Evolutionary conservation across 2,797 vertebrate genomes (phyloP).

Genomic region (Choloepus didactylus): DNA sequence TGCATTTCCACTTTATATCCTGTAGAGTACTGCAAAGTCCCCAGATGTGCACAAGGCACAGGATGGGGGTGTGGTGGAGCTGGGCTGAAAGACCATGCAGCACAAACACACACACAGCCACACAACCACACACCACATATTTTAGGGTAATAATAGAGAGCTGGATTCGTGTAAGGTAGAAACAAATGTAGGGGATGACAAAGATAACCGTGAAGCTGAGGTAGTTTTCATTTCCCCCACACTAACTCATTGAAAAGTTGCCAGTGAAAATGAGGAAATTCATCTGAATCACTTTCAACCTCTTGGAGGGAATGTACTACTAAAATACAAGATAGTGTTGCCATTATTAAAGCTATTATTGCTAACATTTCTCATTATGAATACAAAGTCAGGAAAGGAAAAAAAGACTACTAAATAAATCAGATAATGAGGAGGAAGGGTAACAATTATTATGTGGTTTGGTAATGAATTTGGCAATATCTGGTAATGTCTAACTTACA

Average conservation of each 20-base stretch:
- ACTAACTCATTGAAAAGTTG: slow-evolving; percentile 50
- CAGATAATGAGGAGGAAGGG: slow-evolving; percentile 32
- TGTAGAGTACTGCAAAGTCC: slow-evolving; percentile 42
- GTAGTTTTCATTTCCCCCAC: slow-evolving; percentile 22
- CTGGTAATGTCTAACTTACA: slow-evolving; percentile 50
- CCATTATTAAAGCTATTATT: slow-evolving; percentile 70
- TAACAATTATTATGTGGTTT: slow-evolving; percentile 54
- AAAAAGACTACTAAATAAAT: slow-evolving; percentile 17
- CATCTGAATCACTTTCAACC: slow-evolving; percentile 72
- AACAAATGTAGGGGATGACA: neutral
- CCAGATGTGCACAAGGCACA: neutral
- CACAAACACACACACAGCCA: neutral
- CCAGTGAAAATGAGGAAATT: slow-evolving; percentile 74
- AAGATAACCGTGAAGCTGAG: slow-evolving; percentile 18
- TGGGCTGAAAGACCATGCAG: neutral
- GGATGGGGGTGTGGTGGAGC: neutral
- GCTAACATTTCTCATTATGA: slow-evolving; percentile 71
- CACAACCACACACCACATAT: neutral
- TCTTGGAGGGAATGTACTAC: slow-evolving; percentile 67
- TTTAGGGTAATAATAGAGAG: neutral
- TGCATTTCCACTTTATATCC: slow-evolving; percentile 57
- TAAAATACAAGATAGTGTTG: slow-evolving; percentile 73
- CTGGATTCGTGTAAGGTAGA: neutral
- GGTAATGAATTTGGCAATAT: slow-evolving; percentile 63
- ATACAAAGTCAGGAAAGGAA: slow-evolving; percentile 54